Conservation (phyloP, 2,888 invertebrate genomes). For the Syrphus vitripennis region DNA sequence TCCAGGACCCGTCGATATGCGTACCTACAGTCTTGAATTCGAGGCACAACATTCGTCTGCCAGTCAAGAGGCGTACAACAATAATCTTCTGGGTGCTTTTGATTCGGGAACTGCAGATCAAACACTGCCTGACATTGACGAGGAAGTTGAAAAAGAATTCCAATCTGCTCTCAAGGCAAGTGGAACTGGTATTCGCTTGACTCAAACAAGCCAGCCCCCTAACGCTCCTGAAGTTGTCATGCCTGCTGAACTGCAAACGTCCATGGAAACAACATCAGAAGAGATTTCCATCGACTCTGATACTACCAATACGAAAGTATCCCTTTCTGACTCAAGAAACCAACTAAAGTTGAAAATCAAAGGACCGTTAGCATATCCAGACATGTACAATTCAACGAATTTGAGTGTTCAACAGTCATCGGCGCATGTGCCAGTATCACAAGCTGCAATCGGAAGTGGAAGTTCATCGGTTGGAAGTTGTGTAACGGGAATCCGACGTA, state of each 20-base stretch:
- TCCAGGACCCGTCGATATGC: constrained; percentile 94
- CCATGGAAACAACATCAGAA: constrained; percentile 81
- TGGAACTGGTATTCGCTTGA: constrained; percentile 79
- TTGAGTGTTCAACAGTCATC: constrained; percentile 75
- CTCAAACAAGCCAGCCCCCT: constrained; percentile 68
- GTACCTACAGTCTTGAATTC: constrained; percentile 87
- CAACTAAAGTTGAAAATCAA: constrained; percentile 95
- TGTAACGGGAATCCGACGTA: constrained; percentile 89
- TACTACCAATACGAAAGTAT: constrained; percentile 86
- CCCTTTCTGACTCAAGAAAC: constrained; percentile 90
- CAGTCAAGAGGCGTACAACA: constrained; percentile 83
- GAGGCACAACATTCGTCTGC: constrained; percentile 81
- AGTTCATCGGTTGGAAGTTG: constrained; percentile 71
- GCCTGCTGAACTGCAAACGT: constrained; percentile 77
- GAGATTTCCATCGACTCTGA: constrained; percentile 81
- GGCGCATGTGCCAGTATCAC: constrained; percentile 73
- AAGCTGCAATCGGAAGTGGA: constrained; percentile 71
- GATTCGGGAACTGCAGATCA: constrained; percentile 87
- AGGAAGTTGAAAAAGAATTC: constrained; percentile 89
- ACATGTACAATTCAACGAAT: constrained; percentile 86
- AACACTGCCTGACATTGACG: constrained; percentile 88
- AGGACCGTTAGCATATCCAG: constrained; percentile 90
- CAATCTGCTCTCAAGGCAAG: constrained; percentile 86
- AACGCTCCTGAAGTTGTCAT: constrained; percentile 76
- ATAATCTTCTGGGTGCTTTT: constrained; percentile 85